Conservation (phyloP, 2,113 vertebrate genomes). For the Phaethon lepturus region DNA sequence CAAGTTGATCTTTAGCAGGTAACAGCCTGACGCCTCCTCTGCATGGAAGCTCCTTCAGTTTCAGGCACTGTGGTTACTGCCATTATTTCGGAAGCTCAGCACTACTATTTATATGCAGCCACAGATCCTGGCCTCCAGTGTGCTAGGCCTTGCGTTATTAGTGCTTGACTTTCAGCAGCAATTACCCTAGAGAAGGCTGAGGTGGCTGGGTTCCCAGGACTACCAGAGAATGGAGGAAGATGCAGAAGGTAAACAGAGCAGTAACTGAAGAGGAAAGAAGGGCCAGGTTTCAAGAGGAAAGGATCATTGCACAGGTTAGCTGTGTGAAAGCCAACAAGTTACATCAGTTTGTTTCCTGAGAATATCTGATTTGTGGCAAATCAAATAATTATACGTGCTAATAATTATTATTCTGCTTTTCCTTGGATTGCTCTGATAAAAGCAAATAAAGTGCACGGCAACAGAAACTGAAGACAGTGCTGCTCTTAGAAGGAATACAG, state of each 20-base stretch:
- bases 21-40: background rate
- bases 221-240: background rate
- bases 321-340: background rate
- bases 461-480: background rate
- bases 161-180: rapidly evolving
- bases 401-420: background rate
- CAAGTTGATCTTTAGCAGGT: background rate
- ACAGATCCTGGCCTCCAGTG: background rate
- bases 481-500: background rate
- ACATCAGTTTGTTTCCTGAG: background rate
- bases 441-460: background rate
- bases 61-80: background rate
- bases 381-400: background rate
- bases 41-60: background rate
- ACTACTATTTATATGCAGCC: background rate
- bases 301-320: background rate
- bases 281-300: background rate
- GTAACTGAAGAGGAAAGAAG: background rate
- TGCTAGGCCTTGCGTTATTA: background rate
- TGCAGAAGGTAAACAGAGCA: background rate
- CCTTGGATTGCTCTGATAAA: background rate
- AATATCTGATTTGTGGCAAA: background rate
- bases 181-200: background rate
- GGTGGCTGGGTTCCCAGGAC: background rate
- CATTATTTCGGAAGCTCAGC: background rate